Base-by-base conservation (phyloP, 2,113 vertebrate species). In the Aegithalos caudatus region DNA sequence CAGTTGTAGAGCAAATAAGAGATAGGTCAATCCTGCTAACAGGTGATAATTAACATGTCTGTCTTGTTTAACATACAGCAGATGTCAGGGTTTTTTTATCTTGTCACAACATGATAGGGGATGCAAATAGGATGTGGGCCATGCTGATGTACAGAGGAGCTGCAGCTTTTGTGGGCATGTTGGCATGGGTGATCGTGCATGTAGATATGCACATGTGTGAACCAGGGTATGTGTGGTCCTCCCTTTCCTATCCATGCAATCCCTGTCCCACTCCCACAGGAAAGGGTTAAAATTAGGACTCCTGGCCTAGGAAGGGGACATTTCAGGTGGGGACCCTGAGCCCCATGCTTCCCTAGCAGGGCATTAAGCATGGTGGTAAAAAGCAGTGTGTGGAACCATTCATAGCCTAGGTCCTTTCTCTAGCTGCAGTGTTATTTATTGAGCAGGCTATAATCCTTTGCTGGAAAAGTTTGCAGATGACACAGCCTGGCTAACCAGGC, bases 401-500 rank as follows among this genome's bases (percentile, higher is more conserved):
- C 4, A 29, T 42, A 82, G n/a, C 29, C 38, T 40, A 28, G 4
- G 18, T 65, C 13, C n/a, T 14, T 66, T 42, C 23, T 86, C 29
- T 60, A 78, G 65, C 51, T 81, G 61, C 58, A 57, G 58, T 18
- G 22, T 25, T 91, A 82, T 79, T 85, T 90, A 53, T 25, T 86
- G 27, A 72, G 51, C 45, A 94, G 42, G 50, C 50, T 70, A 15
- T 70, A 79, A 85, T 45, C 70, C 12, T 74, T 73, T 78, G 21
- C 90, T 95, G 86, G 60, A 92, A 93, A 95, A 86, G 35, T 78
- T 7, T 88, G 47, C 95, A 96, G 82, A 73, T 95, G 76, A 38
- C 28, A 57, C 17, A 12, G 47, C n/a, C n/a, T 42, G 44, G 24
- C 77, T 93, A 71, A 86, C 35, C 54, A 90, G 47, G 66, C 51